Conservation (phyloP, 2,113 vertebrate species). For the Phaetusa simplex region DNA sequence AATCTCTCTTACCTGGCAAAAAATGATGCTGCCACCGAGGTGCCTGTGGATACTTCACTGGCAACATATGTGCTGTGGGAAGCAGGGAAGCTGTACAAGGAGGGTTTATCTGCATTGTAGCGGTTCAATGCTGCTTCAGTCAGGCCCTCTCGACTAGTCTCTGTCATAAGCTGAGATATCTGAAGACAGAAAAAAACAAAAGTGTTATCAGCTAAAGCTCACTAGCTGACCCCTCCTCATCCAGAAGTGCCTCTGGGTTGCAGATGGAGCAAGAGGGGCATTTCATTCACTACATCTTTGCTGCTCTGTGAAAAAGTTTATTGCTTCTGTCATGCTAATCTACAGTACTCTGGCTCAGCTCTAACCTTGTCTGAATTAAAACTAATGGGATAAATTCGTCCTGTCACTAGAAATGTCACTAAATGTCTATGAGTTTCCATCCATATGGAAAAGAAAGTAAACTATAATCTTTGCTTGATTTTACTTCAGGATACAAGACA, state of each 20-base stretch:
- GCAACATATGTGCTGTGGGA: conserved; percentile 75
- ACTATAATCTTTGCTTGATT: neutral
- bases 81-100: conserved; percentile 73
- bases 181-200: conserved; percentile 57
- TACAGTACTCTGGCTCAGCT: neutral
- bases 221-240: neutral
- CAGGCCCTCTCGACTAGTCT: conserved; percentile 83
- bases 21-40: conserved; percentile 93
- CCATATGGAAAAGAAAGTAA: neutral
- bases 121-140: conserved; percentile 87
- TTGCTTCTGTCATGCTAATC: neutral
- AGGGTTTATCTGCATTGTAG: conserved; percentile 89
- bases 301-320: neutral
- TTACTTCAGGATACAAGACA: neutral
- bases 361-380: conserved; percentile 41
- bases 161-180: conserved; percentile 92
- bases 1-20: conserved; percentile 89
- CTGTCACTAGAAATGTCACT: neutral
- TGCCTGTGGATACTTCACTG: conserved; percentile 78
- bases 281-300: neutral
- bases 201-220: neutral
- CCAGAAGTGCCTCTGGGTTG: neutral
- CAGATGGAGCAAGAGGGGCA: neutral
- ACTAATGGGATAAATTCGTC: conserved; percentile 46
- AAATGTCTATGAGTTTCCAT: neutral